Percentiles rank a stretch among this genome's conserved stretches.
phyloP scores from a whole-genome alignment of 2,888 invertebrate species.

The Pachymerium ferrugineum region DNA sequence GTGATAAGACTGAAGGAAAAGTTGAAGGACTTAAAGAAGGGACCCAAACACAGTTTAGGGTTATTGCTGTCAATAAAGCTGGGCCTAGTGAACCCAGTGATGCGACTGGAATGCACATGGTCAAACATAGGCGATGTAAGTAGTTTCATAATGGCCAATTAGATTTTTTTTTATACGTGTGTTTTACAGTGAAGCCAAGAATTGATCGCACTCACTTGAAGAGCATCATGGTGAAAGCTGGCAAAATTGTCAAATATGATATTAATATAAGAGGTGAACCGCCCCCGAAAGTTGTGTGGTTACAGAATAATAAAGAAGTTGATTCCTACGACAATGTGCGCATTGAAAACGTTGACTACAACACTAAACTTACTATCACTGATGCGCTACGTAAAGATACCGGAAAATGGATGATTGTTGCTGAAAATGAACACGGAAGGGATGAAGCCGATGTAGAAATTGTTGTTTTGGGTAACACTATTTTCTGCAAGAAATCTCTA shows the following conservation, averaged over 20 bases:
- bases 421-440: constrained; percentile 82
- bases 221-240: constrained; percentile 79
- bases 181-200: constrained; percentile 78
- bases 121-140: constrained; percentile 81
- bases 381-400: constrained; percentile 77
- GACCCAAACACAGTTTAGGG: constrained; percentile 84
- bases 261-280: constrained; percentile 94
- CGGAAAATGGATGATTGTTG: constrained; percentile 81
- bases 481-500: no score
- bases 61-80: constrained; percentile 88
- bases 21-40: constrained; percentile 81
- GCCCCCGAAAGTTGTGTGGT: constrained; percentile 87
- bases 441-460: constrained; percentile 93
- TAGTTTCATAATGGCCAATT: no score
- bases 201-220: constrained; percentile 94
- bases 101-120: constrained; percentile 79
- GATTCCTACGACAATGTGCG: constrained; percentile 62
- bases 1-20: constrained; percentile 48
- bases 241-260: constrained; percentile 86
- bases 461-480: constrained; percentile 69
- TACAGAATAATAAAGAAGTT: constrained; percentile 63
- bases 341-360: constrained; percentile 81
- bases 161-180: constrained; percentile 40
- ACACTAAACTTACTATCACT: constrained; percentile 75
- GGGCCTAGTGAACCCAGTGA: constrained; percentile 85